These are phyloP conservation scores for Chironomus tepperi DNA, from an alignment of 1,140 invertebrate species.

Conservation along the genomic window DNA sequence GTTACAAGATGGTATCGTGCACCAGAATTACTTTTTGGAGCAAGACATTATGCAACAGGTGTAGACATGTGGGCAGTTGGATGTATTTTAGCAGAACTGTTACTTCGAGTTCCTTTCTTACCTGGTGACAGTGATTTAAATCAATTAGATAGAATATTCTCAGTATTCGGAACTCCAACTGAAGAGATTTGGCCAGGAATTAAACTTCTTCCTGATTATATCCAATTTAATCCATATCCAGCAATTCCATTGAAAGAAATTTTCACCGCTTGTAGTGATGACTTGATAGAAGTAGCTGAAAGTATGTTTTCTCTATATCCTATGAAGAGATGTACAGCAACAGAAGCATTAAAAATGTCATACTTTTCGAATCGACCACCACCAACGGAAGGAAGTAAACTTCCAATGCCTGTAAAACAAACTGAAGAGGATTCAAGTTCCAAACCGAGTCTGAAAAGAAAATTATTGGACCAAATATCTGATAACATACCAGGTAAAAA, in stretches of 20 bases:
- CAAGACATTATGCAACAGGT: conserved; percentile 78
- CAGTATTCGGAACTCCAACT: conserved; percentile 81
- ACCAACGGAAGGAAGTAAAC: conserved; percentile 66
- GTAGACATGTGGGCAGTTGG: conserved; percentile 99
- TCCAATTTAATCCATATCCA: conserved; percentile 82
- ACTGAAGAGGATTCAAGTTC: neutral
- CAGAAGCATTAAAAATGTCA: conserved; percentile 69
- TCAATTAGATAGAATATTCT: conserved; percentile 91
- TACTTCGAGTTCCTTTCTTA: conserved; percentile 86
- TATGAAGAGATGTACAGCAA: conserved; percentile 69
- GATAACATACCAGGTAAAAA: neutral
- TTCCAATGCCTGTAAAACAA: conserved; percentile 60
- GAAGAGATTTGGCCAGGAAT: conserved; percentile 90
- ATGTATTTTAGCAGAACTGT: conserved; percentile 93
- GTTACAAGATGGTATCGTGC: conserved; percentile 91
- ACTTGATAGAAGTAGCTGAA: conserved; percentile 78
- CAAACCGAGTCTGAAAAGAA: neutral
- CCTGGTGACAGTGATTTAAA: conserved; percentile 96
- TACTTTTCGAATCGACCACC: conserved; percentile 85
- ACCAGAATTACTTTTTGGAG: conserved; percentile 93
- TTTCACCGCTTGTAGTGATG: conserved; percentile 91
- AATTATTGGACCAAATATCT: neutral
- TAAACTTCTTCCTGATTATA: conserved; percentile 78
- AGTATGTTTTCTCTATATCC: conserved; percentile 80
- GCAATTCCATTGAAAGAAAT: conserved; percentile 80